Evolutionary conservation across 2,797 vertebrate species (phyloP), one percentile per base, ranked within the genome.

Genomic region (Mico argentatus): DNA sequence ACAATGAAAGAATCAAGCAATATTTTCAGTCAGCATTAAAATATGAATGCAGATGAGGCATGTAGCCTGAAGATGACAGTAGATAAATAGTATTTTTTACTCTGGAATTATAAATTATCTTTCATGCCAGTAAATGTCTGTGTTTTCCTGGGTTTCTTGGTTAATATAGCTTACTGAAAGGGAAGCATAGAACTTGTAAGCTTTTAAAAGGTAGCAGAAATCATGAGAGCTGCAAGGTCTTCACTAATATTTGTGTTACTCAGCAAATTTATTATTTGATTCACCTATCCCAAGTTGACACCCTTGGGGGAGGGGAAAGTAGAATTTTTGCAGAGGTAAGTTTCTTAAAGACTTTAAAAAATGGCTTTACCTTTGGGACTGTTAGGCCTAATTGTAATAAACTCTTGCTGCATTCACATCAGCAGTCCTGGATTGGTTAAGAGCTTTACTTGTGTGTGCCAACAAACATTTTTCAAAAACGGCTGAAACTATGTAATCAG

Each of bases 261-360:
- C 96, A 96, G 97, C 64, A 95, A 39, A 64, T 90, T 91, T 84
- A 50, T 90, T 72, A 86, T 95, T 95, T 92, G 87, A 97, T 96
- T 95, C 52, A 55, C 88, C 39, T 83, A 72, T 95, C 67, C 90
- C 84, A 79, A 77, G 87, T 55, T 81, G 90, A 90, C 39, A 46
- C 70, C 39, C n/a, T 77, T 52, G 12, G 33, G 17, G 39, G 87
- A 44, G 36, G 44, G 48, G 52, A 72, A 44, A 83, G 55, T 14
- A 33, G 80, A 55, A 30, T 85, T 97, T 97, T 94, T 96, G 87
- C 97, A 90, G 67, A 93, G 52, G 14, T 83, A 94, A 12, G 77
- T 97, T 97, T 97, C 87, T 79, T 82, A 17, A 97, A 89, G 93
- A 91, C 87, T 97, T 95, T 81, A n/a, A 59, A 88, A 94, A 97